These are phyloP conservation scores for Sphyrna mokarran DNA, from an alignment of 2,113 vertebrate species.

Conservation along the genomic window DNA sequence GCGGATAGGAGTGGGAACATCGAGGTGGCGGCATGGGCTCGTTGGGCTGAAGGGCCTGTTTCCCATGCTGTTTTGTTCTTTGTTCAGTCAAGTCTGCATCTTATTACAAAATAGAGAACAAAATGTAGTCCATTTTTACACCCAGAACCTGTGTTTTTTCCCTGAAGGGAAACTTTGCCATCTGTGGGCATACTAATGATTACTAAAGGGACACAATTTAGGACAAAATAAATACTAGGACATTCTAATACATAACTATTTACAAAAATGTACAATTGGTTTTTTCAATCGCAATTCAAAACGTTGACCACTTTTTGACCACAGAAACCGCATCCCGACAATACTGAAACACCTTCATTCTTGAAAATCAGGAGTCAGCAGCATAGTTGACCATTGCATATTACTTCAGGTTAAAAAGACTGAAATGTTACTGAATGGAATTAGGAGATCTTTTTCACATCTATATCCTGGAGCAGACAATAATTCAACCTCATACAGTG, in stretches of 20 bases:
- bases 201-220: constrained; percentile 55
- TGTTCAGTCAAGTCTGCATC: neutral
- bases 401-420: neutral
- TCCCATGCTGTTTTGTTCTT: too few species aligned
- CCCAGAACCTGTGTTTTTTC: neutral
- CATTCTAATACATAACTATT: constrained; percentile 57
- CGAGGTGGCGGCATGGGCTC: too few species aligned
- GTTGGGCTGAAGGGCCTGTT: too few species aligned
- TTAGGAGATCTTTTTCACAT: neutral
- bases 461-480: neutral
- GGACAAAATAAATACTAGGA: constrained; percentile 78
- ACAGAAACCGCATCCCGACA: neutral
- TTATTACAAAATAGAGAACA: neutral
- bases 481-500: neutral
- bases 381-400: neutral
- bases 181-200: neutral
- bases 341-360: neutral
- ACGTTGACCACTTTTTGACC: neutral
- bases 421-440: neutral
- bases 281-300: constrained; percentile 10
- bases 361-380: neutral
- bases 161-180: neutral
- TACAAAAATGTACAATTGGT: constrained; percentile 60
- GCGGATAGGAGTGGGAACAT: too few species aligned
- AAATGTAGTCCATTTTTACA: neutral